These are phyloP conservation scores for Bombus terrestris DNA, from an alignment of 1,140 invertebrate genomes.

Conservation along the genomic window DNA sequence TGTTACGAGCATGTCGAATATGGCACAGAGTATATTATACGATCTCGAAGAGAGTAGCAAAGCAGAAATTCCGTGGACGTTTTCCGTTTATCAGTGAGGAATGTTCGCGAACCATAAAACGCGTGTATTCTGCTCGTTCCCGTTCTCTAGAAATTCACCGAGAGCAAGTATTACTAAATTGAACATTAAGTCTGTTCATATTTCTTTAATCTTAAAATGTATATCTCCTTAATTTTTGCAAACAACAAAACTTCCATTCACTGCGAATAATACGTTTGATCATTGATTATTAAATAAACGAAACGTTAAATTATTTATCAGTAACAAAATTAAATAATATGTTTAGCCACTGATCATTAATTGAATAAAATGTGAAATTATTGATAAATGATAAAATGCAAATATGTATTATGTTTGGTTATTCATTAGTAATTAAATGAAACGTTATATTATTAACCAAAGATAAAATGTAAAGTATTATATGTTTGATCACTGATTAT, in stretches of 20 bases:
- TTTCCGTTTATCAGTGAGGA: neutral
- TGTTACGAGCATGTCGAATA: slow-evolving; percentile 19
- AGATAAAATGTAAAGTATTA: too few species aligned
- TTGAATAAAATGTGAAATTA: neutral
- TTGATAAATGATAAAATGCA: too few species aligned
- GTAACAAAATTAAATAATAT: too few species aligned
- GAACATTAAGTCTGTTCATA: neutral
- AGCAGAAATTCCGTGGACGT: slow-evolving; percentile 4
- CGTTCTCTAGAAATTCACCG: neutral
- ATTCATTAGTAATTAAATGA: too few species aligned
- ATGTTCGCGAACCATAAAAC: slow-evolving; percentile 5
- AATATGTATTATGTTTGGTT: too few species aligned
- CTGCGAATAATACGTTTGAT: too few species aligned
- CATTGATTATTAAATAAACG: too few species aligned
- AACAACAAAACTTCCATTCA: too few species aligned
- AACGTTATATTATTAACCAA: too few species aligned
- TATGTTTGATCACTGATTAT: too few species aligned
- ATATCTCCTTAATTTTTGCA: too few species aligned
- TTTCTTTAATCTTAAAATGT: neutral
- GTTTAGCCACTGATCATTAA: neutral
- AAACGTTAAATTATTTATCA: too few species aligned
- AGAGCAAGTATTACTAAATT: neutral
- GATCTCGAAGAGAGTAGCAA: neutral
- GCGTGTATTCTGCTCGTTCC: neutral
- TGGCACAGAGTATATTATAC: neutral